These are phyloP conservation scores for Protodeltote pygarga DNA, from an alignment of 2,888 invertebrate species.

Conservation along the genomic window DNA sequence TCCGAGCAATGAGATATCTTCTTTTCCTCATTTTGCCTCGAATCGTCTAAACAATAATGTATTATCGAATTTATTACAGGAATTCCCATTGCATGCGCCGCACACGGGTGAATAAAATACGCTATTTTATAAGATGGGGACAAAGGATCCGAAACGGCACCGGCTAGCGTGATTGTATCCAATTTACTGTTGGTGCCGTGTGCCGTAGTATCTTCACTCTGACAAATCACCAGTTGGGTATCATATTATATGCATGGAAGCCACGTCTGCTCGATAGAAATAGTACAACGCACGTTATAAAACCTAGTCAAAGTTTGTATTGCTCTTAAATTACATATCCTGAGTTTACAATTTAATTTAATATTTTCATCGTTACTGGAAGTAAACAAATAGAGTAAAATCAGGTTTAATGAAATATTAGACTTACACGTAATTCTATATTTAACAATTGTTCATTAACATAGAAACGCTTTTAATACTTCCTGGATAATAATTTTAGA, in stretches of 20 bases:
- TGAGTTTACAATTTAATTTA: constrained; percentile 37
- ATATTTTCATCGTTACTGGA: constrained; percentile 25
- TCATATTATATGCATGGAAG: constrained; percentile 62
- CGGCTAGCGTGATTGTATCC: constrained; percentile 79
- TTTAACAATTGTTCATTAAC: constrained; percentile 24
- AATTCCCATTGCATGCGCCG: constrained; percentile 37
- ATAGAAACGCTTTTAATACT: constrained; percentile 39
- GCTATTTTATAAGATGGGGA: constrained; percentile 63
- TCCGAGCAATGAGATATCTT: constrained; percentile 72
- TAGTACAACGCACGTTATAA: constrained; percentile 37
- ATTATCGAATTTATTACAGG: constrained; percentile 12
- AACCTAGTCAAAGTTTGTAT: constrained; percentile 16
- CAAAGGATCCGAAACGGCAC: constrained; percentile 69
- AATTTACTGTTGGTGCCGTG: constrained; percentile 75
- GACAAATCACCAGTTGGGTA: constrained; percentile 73
- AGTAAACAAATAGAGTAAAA: constrained; percentile 34
- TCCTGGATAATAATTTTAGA: constrained; percentile 34
- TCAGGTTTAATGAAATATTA: constrained; percentile 37
- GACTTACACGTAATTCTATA: constrained; percentile 24
- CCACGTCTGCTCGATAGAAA: constrained; percentile 43
- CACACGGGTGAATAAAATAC: constrained; percentile 51
- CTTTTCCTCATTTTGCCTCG: constrained; percentile 74
- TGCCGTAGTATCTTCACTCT: constrained; percentile 74
- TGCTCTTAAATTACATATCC: no score
- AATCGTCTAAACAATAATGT: constrained; percentile 64